These are phyloP conservation scores for Arion vulgaris DNA, from an alignment of 1,140 invertebrate species.

Conservation along the genomic window DNA sequence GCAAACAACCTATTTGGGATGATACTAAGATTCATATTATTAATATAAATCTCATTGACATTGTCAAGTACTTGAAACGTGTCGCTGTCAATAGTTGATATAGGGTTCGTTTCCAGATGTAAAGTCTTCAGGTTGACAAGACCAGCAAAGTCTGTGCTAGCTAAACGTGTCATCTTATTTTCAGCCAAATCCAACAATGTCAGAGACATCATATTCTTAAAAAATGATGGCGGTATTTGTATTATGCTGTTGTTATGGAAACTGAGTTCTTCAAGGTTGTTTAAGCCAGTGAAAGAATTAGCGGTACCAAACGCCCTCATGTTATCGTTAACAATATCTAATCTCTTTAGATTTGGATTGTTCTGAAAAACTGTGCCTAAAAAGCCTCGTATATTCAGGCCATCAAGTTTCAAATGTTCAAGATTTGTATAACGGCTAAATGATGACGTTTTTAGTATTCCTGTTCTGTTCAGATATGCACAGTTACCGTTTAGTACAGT, in stretches of 20 bases:
- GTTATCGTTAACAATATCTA: constrained; percentile 8
- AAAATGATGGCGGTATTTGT: constrained; percentile 24
- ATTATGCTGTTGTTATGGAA: constrained; percentile 45
- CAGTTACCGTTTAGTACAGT: constrained; percentile 32
- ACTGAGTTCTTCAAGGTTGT: constrained; percentile 42
- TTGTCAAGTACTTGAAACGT: constrained; percentile 45
- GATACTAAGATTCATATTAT: constrained; percentile 44
- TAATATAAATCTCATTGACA: constrained; percentile 43
- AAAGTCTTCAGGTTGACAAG: constrained; percentile 46
- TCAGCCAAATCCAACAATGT: constrained; percentile 41
- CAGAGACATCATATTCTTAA: constrained; percentile 37
- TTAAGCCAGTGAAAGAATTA: constrained; percentile 45
- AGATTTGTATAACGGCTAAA: constrained; percentile 39
- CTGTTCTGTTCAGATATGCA: not conserved
- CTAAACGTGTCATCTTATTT: constrained; percentile 48
- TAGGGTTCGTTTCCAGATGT: constrained; percentile 48
- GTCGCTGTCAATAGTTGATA: constrained; percentile 35
- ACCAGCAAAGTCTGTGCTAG: constrained; percentile 47
- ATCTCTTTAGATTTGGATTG: constrained; percentile 14
- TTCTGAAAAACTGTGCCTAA: constrained; percentile 43
- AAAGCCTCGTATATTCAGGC: constrained; percentile 39
- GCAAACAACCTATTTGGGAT: constrained; percentile 45
- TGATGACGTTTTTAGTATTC: not conserved
- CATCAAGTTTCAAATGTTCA: constrained; percentile 42
- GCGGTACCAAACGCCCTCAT: not conserved